A percentile compares a stretch with the other conserved stretches of the same genome.
phyloP scores from a whole-genome alignment of 2,797 vertebrate genomes.

The Dendrocincla fuliginosa region DNA sequence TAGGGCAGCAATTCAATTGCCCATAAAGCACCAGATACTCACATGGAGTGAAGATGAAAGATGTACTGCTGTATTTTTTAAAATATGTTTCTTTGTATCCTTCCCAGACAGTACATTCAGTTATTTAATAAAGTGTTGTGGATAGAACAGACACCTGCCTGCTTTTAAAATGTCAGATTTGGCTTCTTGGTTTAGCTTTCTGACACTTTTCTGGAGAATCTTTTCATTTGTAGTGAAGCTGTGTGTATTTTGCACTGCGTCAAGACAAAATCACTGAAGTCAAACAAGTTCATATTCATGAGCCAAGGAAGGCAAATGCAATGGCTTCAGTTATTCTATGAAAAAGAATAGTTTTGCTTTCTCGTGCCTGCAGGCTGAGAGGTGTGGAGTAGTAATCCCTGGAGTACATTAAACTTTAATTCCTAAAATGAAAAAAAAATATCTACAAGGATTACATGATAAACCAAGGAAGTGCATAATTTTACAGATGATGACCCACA shows the following conservation, averaged over 20 bases:
- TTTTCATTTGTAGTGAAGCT: neutral
- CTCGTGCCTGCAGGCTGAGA: neutral
- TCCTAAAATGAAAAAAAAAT: neutral
- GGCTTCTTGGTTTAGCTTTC: neutral
- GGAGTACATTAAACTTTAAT: neutral
- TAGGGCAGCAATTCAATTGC: neutral
- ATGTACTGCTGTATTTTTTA: neutral
- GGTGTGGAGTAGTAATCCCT: neutral
- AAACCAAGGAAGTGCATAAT: neutral
- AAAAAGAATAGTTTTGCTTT: neutral
- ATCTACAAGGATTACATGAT: neutral
- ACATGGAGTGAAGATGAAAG: neutral
- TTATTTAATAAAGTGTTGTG: neutral
- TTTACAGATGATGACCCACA: neutral
- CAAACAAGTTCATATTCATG: neutral
- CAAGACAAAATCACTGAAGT: neutral
- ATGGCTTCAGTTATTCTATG: neutral
- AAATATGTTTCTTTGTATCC: neutral
- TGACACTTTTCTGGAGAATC: neutral
- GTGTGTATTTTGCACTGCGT: neutral
- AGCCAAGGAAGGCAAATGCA: neutral
- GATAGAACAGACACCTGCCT: neutral
- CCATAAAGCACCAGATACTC: neutral
- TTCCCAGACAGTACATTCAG: neutral
- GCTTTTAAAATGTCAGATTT: neutral